Percentiles rank a stretch among this genome's conserved stretches.
These are phyloP conservation scores for Zosterops hypoxanthus DNA, from an alignment of 2,113 vertebrate genomes.

Conservation along the genomic window DNA sequence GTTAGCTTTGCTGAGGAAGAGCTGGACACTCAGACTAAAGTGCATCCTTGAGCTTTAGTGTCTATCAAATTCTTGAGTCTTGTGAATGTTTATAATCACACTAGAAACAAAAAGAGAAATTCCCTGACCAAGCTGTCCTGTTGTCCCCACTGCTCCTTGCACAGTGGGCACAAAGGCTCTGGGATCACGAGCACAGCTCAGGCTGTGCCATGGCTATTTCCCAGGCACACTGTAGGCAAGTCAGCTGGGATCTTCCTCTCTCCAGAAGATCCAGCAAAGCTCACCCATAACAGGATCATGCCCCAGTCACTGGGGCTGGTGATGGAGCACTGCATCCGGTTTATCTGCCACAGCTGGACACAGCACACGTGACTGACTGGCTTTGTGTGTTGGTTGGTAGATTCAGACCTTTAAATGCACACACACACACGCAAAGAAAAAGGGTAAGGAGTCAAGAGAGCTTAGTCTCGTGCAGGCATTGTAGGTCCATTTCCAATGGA, in stretches of 20 bases:
- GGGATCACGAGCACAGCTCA: fast-evolving
- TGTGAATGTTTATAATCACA: neutral
- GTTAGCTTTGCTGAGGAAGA: neutral
- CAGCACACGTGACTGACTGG: neutral
- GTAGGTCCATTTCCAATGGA: neutral
- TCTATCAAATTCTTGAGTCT: neutral
- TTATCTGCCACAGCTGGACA: neutral
- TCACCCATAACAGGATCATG: neutral
- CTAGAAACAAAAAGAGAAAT: neutral
- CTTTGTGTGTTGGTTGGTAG: neutral
- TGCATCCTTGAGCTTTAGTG: neutral
- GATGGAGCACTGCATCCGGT: neutral
- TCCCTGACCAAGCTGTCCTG: neutral
- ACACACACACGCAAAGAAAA: neutral
- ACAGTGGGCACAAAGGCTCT: neutral
- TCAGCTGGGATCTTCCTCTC: neutral
- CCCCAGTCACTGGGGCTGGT: neutral
- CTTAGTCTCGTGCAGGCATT: neutral
- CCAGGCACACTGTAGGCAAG: neutral
- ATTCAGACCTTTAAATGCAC: neutral
- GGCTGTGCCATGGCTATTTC: neutral
- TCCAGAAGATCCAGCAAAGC: neutral
- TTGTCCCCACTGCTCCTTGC: neutral
- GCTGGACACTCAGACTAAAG: neutral
- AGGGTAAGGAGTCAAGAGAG: neutral